phyloP scores from a whole-genome alignment of 2,888 invertebrate species.

The Drosophila paracracens region DNA sequence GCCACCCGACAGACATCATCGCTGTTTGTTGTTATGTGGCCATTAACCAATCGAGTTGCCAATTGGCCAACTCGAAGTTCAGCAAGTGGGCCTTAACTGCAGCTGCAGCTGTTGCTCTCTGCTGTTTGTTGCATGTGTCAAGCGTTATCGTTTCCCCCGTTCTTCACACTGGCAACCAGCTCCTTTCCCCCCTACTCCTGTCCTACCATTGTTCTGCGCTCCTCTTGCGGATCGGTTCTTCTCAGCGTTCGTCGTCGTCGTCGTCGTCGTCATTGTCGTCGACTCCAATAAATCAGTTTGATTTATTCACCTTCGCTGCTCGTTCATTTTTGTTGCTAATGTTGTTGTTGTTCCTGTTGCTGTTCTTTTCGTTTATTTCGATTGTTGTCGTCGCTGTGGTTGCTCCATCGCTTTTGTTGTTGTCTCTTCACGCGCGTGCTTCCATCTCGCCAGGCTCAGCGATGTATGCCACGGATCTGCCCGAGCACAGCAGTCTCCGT shows the following conservation, averaged over 20 bases:
- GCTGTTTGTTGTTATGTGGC: conserved; percentile 19
- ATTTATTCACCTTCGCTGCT: conserved; percentile 72
- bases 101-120: conserved; percentile 33
- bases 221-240: conserved; percentile 40
- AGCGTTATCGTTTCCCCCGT: conserved; percentile 53
- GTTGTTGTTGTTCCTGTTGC: conserved; percentile 43
- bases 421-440: conserved; percentile 75
- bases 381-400: conserved; percentile 63
- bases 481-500: conserved; percentile 8
- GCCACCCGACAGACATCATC: conserved; percentile 18
- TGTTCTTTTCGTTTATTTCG: conserved; percentile 56
- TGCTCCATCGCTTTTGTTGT: conserved; percentile 48
- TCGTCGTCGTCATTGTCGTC: conserved; percentile 68
- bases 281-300: conserved; percentile 79
- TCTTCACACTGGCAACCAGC: conserved; percentile 30
- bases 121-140: conserved; percentile 61
- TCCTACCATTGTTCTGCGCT: conserved; percentile 49
- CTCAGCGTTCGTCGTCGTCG: conserved; percentile 28
- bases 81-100: conserved; percentile 50
- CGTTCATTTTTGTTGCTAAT: conserved; percentile 57
- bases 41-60: conserved; percentile 45
- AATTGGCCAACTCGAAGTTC: conserved; percentile 40
- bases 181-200: background rate
- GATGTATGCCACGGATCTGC: conserved; percentile 38
- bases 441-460: conserved; percentile 56